phyloP scores from a whole-genome alignment of 2,797 vertebrate species.

The Molothrus aeneus region DNA sequence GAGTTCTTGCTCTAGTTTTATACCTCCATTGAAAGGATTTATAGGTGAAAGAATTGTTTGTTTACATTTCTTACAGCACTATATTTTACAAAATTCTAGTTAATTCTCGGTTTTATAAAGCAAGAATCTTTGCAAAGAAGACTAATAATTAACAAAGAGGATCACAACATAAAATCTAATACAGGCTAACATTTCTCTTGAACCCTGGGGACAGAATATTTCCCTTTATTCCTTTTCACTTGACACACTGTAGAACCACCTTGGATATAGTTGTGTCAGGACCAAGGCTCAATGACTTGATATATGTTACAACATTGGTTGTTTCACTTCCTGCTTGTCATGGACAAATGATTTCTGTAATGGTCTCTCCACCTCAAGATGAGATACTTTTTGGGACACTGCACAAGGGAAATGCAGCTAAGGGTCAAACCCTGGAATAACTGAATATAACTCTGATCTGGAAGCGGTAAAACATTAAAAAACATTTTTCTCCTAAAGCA shows the following conservation, averaged over 20 bases:
- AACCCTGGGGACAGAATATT: not conserved
- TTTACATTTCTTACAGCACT: not conserved
- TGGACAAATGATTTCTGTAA: slow-evolving; percentile 12
- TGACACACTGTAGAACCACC: not conserved
- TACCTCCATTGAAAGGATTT: not conserved
- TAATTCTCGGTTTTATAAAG: not conserved
- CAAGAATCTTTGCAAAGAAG: not conserved
- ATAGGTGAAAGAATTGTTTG: not conserved
- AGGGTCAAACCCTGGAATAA: not conserved
- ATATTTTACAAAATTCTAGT: not conserved
- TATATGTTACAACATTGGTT: not conserved
- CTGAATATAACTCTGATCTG: not conserved
- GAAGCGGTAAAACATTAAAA: not conserved
- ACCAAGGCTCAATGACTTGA: not conserved
- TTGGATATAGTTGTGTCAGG: not conserved
- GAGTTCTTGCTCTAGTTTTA: not conserved
- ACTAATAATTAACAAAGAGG: not conserved
- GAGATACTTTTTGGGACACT: not conserved
- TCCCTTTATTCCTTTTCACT: not conserved
- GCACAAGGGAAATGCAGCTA: not conserved
- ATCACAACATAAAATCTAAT: not conserved
- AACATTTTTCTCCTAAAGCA: not conserved
- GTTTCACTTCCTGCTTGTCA: slow-evolving; percentile 36
- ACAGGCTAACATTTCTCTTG: not conserved
- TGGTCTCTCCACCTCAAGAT: not conserved